Percentiles rank a stretch among this genome's conserved stretches.
Conservation (phyloP, 64 coral and sea anemone genomes). For the Montipora foliosa region DNA sequence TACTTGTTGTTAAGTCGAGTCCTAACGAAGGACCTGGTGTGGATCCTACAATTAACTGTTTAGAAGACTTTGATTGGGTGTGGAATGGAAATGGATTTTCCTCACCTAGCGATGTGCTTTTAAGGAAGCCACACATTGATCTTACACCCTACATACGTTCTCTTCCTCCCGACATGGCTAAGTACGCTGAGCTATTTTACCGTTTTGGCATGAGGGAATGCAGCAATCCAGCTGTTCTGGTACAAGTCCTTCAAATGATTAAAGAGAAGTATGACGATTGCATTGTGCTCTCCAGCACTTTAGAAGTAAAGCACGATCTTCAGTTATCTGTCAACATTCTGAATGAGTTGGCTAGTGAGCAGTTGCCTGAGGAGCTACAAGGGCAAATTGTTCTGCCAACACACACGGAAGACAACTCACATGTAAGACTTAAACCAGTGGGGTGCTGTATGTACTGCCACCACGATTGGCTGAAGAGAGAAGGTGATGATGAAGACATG, state of each 20-base stretch:
- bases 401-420: conserved; percentile 47
- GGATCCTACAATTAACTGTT: too few species aligned
- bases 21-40: too few species aligned
- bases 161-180: conserved; percentile 58
- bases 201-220: conserved; percentile 53
- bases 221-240: conserved; percentile 51
- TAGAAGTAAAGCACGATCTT: conserved; percentile 71
- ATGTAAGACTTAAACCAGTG: conserved; percentile 62
- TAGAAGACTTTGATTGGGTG: conserved; percentile 55
- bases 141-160: conserved; percentile 68
- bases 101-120: conserved; percentile 47
- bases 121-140: conserved; percentile 52
- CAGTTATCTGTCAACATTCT: conserved; percentile 75
- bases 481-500: conserved; percentile 48
- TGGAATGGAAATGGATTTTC: conserved; percentile 97
- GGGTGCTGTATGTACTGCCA: conserved; percentile 92
- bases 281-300: too few species aligned
- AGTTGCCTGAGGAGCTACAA: conserved; percentile 17
- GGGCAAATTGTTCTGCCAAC: conserved; percentile 78
- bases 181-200: conserved; percentile 42
- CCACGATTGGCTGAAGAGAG: conserved; percentile 67
- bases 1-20: conserved; percentile 13
- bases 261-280: conserved; percentile 61
- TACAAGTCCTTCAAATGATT: conserved; percentile 70
- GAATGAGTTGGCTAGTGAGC: conserved; percentile 64